A percentile compares a stretch with the other conserved stretches of the same genome.
phyloP scores from a whole-genome alignment of 2,888 invertebrate genomes.

The Nebria brevicollis region DNA sequence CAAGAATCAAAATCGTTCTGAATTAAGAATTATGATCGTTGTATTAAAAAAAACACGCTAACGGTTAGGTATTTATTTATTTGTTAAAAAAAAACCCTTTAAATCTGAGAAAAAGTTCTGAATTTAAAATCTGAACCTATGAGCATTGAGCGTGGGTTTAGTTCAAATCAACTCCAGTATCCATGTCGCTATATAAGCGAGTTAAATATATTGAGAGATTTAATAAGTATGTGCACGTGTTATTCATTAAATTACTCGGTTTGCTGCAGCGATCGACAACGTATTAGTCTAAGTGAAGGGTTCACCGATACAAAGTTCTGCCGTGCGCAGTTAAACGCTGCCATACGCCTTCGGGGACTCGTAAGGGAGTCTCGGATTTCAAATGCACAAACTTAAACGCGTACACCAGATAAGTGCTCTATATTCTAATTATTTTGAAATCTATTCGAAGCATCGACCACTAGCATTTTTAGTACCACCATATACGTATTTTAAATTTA shows the following conservation, averaged over 20 bases:
- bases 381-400: not conserved
- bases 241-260: not conserved
- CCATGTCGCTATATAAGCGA: not conserved
- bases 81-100: too few species aligned
- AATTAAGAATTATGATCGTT: too few species aligned
- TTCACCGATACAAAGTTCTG: not conserved
- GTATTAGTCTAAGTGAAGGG: slow-evolving; percentile 33
- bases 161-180: not conserved
- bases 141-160: not conserved
- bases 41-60: too few species aligned
- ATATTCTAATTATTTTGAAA: not conserved
- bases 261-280: slow-evolving; percentile 12
- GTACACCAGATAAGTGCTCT: not conserved
- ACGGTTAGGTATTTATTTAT: too few species aligned
- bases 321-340: slow-evolving; percentile 7
- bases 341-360: slow-evolving; percentile 24
- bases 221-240: not conserved
- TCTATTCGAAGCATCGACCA: not conserved
- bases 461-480: not conserved
- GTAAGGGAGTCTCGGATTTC: slow-evolving; percentile 31
- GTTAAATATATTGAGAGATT: slow-evolving; percentile 6
- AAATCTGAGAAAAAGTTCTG: too few species aligned
- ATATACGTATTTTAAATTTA: not conserved
- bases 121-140: not conserved
- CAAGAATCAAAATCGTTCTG: too few species aligned